Evolutionary conservation across 2,888 invertebrate genomes (phyloP), one percentile per base, ranked within the genome.

Genomic region (Altica lythri): DNA sequence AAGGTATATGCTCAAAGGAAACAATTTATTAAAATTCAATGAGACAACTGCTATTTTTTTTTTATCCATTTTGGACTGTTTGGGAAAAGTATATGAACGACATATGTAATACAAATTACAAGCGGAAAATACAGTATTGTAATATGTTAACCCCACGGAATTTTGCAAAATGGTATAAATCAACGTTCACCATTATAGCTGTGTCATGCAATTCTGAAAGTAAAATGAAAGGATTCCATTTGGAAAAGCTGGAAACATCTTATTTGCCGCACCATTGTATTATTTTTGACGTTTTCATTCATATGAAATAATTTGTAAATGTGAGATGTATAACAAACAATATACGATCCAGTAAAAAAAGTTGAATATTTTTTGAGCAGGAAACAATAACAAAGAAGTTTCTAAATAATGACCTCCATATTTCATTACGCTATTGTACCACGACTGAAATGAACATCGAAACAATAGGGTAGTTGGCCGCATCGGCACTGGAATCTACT

Each of bases 321-420:
- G 48, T 49, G 56, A 53, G 52, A 57, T 50, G 54, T 52, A 57
- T 44, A 54, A 53, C 56, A 37, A 49, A 56, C 52, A 59, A 59
- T 58, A 52, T 48, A 52, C 44, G 46, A 43, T 48, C 29, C 42
- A 22, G 25, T 40, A 38, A 47, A 59, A 53, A 59, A 52, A 46
- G 27, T 17, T 45, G 30, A 19, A 45, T 43, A 46, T 51, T 62
- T 65, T 63, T 63, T 61, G 59, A 61, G 60, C 59, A 34, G 59
- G 49, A 56, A 54, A 55, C 57, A 61, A 61, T 58, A 64, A 65
- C 63, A 64, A 64, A 61, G 63, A 61, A 62, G 56, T 57, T 55
- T 49, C 62, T 67, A 60, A 69, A 67, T 68, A 69, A 70, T 67
- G 67, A 65, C 64, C 62, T 59, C 64, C 60, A 69, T 71, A 71